Percentiles rank a stretch among this genome's conserved stretches.
Evolutionary conservation across 2,797 vertebrate genomes (phyloP).

Genomic region (Myiothlypis chrysogaster): DNA sequence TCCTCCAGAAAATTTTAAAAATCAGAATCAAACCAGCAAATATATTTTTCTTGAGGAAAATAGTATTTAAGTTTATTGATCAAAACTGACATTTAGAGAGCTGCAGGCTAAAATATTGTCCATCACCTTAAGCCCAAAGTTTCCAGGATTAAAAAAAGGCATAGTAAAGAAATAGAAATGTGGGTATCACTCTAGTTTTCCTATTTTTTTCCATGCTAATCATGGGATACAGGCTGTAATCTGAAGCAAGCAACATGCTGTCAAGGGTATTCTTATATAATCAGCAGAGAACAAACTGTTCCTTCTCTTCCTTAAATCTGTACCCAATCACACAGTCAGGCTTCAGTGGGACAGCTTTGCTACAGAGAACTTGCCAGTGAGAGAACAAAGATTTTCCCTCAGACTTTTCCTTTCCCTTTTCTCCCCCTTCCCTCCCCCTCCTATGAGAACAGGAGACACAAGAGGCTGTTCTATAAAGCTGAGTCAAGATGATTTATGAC

Average conservation of each 20-base stretch:
- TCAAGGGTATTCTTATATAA: slow-evolving; percentile 34
- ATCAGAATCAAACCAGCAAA: not conserved
- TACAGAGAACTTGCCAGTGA: not conserved
- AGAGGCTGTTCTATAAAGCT: not conserved
- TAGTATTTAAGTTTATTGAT: not conserved
- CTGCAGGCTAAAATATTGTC: not conserved
- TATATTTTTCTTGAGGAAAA: not conserved
- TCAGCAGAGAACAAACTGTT: slow-evolving; percentile 30
- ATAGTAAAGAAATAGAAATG: not conserved
- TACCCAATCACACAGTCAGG: not conserved
- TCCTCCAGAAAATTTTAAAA: not conserved
- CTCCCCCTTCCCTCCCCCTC: not conserved
- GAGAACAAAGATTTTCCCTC: not conserved
- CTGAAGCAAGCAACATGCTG: slow-evolving; percentile 3
- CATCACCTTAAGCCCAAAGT: not conserved
- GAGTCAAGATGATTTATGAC: not conserved
- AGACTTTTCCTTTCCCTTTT: not conserved
- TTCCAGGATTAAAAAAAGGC: not conserved
- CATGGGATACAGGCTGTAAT: not conserved
- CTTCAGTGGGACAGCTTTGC: not conserved
- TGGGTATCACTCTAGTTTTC: not conserved
- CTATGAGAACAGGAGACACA: not conserved
- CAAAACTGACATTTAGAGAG: not conserved
- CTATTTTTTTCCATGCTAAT: not conserved
- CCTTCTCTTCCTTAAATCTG: slow-evolving; percentile 12